Evolutionary conservation across 2,113 vertebrate genomes (phyloP).

Genomic region (Circaetus gallicus): DNA sequence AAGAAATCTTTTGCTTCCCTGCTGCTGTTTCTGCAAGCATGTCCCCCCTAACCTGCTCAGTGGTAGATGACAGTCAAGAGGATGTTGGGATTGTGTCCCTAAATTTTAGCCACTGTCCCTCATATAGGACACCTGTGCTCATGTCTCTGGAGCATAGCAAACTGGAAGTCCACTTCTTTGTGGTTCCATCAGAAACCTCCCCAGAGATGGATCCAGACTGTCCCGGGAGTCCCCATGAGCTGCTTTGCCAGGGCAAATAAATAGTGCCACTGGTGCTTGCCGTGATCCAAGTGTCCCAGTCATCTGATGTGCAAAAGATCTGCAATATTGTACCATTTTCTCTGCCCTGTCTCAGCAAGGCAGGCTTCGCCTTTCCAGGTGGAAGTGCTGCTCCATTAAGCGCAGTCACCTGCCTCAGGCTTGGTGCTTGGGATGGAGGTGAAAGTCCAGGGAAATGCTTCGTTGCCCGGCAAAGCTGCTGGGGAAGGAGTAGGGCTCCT

Average conservation of each 20-base stretch:
- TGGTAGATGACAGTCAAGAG: not conserved
- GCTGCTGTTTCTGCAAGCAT: not conserved
- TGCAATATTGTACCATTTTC: rapidly evolving
- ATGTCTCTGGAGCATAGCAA: not conserved
- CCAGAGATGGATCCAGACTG: not conserved
- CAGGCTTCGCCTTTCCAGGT: not conserved
- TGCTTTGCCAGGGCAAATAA: not conserved
- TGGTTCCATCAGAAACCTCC: not conserved
- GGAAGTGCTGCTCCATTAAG: not conserved
- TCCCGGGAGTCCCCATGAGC: not conserved
- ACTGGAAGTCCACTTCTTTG: not conserved
- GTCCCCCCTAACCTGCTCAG: not conserved
- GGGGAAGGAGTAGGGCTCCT: not conserved
- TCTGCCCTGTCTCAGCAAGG: not conserved
- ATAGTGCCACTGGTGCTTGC: not conserved
- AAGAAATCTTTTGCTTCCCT: not conserved
- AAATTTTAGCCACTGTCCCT: not conserved
- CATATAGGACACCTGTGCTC: not conserved
- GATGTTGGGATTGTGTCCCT: too few relatives aligned
- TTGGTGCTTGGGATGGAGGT: not conserved
- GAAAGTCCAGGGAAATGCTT: not conserved
- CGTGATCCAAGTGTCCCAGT: rapidly evolving
- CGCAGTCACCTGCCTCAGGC: not conserved
- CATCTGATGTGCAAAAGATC: rapidly evolving
- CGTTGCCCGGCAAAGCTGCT: not conserved